phyloP scores from a whole-genome alignment of 2,888 invertebrate species.

The Cordilura impudica region DNA sequence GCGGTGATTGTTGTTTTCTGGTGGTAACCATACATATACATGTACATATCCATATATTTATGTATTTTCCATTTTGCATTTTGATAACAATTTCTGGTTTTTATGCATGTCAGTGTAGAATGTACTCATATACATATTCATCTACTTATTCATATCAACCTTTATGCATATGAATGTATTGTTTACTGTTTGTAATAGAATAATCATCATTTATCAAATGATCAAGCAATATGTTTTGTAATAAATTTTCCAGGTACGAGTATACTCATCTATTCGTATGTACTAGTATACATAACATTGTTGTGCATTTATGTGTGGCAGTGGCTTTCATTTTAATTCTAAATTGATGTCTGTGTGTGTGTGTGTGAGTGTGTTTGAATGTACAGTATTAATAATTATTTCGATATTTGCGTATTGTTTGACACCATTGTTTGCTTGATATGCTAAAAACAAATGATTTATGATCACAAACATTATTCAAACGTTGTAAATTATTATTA shows the following conservation, averaged over 20 bases:
- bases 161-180: slow-evolving; percentile 1
- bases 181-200: slow-evolving; percentile 52
- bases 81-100: slow-evolving; percentile 32
- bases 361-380: background rate
- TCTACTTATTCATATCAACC: background rate
- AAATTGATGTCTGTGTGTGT: background rate
- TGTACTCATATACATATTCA: background rate
- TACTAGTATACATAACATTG: background rate
- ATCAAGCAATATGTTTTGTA: slow-evolving; percentile 58
- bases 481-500: slow-evolving; percentile 45
- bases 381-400: slow-evolving; percentile 47
- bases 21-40: background rate
- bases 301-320: background rate
- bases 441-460: slow-evolving; percentile 53
- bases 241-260: slow-evolving; percentile 47
- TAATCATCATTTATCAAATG: slow-evolving; percentile 60
- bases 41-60: background rate
- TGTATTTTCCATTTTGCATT: slow-evolving; percentile 11
- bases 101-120: slow-evolving; percentile 6
- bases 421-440: slow-evolving; percentile 32
- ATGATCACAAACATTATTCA: slow-evolving; percentile 47
- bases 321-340: no score
- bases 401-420: slow-evolving; percentile 42
- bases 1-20: slow-evolving; percentile 21
- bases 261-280: background rate